These are phyloP conservation scores for Empidonax alnorum DNA, from an alignment of 2,113 vertebrate genomes.

Conservation along the genomic window DNA sequence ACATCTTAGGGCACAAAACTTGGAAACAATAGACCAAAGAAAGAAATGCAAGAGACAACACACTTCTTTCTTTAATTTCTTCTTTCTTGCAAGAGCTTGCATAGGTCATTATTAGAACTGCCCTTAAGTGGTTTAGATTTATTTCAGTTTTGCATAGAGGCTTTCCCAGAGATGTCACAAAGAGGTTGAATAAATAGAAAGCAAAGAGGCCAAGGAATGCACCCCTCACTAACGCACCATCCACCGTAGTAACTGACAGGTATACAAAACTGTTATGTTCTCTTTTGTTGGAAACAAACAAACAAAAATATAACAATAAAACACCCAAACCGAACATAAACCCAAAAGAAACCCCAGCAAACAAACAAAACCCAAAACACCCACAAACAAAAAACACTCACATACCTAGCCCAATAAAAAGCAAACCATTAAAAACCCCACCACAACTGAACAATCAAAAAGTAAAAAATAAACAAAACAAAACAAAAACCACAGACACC, in stretches of 20 bases:
- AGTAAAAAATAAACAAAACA: background rate
- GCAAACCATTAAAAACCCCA: background rate
- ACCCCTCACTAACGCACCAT: rapidly evolving
- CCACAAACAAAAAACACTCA: background rate
- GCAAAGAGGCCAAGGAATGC: rapidly evolving
- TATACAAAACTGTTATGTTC: rapidly evolving
- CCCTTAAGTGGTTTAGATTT: rapidly evolving
- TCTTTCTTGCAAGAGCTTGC: background rate
- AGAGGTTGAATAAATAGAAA: background rate
- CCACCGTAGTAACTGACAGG: rapidly evolving
- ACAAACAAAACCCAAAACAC: background rate
- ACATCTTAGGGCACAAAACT: rapidly evolving
- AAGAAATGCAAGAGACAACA: background rate
- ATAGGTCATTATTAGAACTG: background rate
- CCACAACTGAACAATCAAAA: background rate
- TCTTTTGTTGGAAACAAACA: background rate
- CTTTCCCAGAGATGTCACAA: background rate
- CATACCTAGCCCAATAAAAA: background rate
- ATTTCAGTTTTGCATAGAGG: background rate
- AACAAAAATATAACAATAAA: background rate
- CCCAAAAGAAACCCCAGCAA: no score
- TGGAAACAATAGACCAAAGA: background rate
- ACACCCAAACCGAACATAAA: no score
- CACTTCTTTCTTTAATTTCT: background rate
- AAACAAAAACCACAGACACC: background rate